Percentiles rank a stretch among this genome's conserved stretches.
Evolutionary conservation across 2,113 vertebrate genomes (phyloP).

Genomic region (Apistogramma diplotaenia): DNA sequence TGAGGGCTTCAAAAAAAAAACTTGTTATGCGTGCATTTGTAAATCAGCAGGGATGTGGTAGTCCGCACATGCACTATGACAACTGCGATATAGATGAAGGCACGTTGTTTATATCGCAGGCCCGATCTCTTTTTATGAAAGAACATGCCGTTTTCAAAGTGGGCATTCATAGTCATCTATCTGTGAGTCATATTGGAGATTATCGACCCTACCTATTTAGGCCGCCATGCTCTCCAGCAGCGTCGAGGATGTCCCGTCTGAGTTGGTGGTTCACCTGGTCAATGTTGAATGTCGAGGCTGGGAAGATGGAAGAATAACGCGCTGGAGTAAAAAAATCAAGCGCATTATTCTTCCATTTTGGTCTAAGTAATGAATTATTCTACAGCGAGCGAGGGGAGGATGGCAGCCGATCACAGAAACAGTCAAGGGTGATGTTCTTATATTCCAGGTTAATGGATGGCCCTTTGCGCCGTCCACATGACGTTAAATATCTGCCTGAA

Average conservation of each 20-base stretch:
- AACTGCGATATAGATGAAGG: conserved; percentile 54
- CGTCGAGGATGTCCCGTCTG: conserved; percentile 69
- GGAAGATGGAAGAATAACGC: not conserved
- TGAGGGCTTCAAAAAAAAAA: conserved; percentile 16
- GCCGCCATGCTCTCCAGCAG: conserved; percentile 62
- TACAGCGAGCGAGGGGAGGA: conserved; percentile 7
- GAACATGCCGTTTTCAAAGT: conserved; percentile 56
- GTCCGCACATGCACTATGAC: conserved; percentile 45
- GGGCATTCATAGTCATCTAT: conserved; percentile 44
- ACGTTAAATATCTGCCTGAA: conserved; percentile 1
- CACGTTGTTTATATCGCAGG: conserved; percentile 56
- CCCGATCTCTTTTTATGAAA: conserved; percentile 17
- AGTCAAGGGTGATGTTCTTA: conserved; percentile 39
- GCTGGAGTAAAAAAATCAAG: conserved; percentile 17
- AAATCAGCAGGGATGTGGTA: conserved; percentile 13
- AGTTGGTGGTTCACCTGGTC: conserved; percentile 73
- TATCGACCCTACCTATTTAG: conserved; percentile 61
- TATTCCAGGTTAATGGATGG: conserved; percentile 56
- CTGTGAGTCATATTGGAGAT: conserved; percentile 54
- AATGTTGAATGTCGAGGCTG: conserved; percentile 39
- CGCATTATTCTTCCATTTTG: conserved; percentile 59
- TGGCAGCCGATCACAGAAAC: conserved; percentile 37
- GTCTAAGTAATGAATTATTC: conserved; percentile 51
- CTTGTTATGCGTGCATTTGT: conserved; percentile 36
- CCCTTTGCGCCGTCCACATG: conserved; percentile 38